A percentile compares a stretch with the other conserved stretches of the same genome.
These are phyloP conservation scores for Oryzias woworae DNA, from an alignment of 2,113 vertebrate genomes.

Conservation along the genomic window DNA sequence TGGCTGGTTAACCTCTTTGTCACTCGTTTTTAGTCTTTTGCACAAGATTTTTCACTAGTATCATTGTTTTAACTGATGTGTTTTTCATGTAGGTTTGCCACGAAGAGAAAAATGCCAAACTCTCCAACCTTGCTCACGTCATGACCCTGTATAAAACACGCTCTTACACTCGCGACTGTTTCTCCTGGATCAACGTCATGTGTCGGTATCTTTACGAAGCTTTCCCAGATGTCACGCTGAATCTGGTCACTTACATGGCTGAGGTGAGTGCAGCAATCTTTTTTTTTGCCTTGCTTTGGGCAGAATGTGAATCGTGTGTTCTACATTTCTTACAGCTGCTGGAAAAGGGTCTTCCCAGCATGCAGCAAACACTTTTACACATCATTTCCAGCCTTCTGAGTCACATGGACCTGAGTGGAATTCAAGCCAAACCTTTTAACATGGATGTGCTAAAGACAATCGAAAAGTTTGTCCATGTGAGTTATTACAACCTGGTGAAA, in stretches of 20 bases:
- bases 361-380: constrained; percentile 95
- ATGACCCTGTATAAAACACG: constrained; percentile 98
- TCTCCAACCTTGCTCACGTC: constrained; percentile 95
- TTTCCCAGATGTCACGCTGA: constrained; percentile 89
- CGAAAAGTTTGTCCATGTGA: constrained; percentile 96
- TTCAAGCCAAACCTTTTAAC: constrained; percentile 94
- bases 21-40: neutral
- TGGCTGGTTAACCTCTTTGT: neutral
- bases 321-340: constrained; percentile 80
- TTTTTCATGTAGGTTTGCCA: constrained; percentile 84
- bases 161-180: constrained; percentile 92
- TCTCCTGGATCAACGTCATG: constrained; percentile 95
- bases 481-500: neutral
- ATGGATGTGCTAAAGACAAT: constrained; percentile 95
- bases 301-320: neutral
- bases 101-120: constrained; percentile 93
- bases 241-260: constrained; percentile 92
- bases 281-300: neutral
- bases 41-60: neutral
- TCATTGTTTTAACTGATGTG: neutral
- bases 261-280: constrained; percentile 81
- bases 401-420: constrained; percentile 90
- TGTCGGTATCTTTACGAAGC: constrained; percentile 97
- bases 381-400: constrained; percentile 96
- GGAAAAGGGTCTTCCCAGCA: constrained; percentile 93